These are phyloP conservation scores for Parotocinclus haroldoi DNA, from an alignment of 2,797 vertebrate species.

Conservation along the genomic window DNA sequence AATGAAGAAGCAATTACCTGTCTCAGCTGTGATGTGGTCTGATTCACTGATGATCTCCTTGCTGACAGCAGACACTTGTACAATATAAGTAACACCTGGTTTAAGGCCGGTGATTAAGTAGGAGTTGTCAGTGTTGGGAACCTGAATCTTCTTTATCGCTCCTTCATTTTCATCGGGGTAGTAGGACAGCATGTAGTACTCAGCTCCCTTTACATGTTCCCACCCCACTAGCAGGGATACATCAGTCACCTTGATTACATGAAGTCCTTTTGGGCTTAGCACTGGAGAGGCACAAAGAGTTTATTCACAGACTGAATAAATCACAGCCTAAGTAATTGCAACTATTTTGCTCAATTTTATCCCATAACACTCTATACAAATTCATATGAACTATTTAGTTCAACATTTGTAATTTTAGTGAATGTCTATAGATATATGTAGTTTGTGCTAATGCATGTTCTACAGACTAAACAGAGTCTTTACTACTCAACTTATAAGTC, in stretches of 20 bases:
- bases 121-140: slow-evolving; percentile 74
- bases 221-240: slow-evolving; percentile 79
- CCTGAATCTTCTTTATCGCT: slow-evolving; percentile 59
- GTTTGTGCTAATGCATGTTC: background rate
- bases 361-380: too few relatives aligned
- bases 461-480: background rate
- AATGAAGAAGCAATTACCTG: slow-evolving; percentile 63
- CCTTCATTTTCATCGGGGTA: slow-evolving; percentile 66
- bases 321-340: too few relatives aligned
- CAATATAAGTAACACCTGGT: slow-evolving; percentile 75
- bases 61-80: slow-evolving; percentile 74
- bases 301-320: too few relatives aligned
- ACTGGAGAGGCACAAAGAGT: slow-evolving; percentile 59
- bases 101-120: slow-evolving; percentile 72
- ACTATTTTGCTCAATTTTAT: too few relatives aligned
- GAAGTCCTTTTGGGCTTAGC: slow-evolving; percentile 71
- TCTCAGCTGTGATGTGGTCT: slow-evolving; percentile 72
- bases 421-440: too few relatives aligned
- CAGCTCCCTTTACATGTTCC: slow-evolving; percentile 70
- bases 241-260: slow-evolving; percentile 73
- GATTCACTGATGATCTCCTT: slow-evolving; percentile 71
- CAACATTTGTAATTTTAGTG: too few relatives aligned
- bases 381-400: too few relatives aligned
- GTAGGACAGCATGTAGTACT: slow-evolving; percentile 81
- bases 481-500: background rate